Percentiles rank a stretch among this genome's conserved stretches.
Evolutionary conservation across 2,888 invertebrate genomes (phyloP).

Genomic region (Notodonta dromedarius): DNA sequence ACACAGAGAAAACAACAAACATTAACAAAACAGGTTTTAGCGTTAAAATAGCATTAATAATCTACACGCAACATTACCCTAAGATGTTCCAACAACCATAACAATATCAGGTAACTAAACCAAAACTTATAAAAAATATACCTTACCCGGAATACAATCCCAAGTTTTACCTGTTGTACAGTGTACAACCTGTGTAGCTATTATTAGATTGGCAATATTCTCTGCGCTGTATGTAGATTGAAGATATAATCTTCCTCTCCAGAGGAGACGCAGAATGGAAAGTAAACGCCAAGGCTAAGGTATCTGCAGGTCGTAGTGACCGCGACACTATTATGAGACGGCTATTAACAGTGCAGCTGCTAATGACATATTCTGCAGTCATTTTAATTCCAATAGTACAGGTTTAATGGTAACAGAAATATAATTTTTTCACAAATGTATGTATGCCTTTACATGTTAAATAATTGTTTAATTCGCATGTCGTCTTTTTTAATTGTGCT

Average conservation of each 20-base stretch:
- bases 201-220: no score
- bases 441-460: background rate
- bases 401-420: background rate
- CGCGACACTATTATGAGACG: conserved; percentile 8
- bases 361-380: background rate
- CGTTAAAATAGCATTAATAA: background rate
- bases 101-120: background rate
- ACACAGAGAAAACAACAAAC: no score
- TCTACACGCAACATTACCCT: background rate
- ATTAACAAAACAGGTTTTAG: no score
- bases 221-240: no score
- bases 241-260: background rate
- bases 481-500: background rate
- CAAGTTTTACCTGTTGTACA: background rate
- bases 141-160: background rate
- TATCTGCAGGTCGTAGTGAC: conserved; percentile 13
- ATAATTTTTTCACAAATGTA: no score
- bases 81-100: background rate
- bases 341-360: background rate
- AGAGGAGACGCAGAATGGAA: conserved; percentile 17
- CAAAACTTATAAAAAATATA: background rate
- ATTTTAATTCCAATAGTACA: background rate
- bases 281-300: conserved; percentile 21
- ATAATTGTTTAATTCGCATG: background rate
- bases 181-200: background rate